A percentile compares a stretch with the other conserved stretches of the same genome.
phyloP scores from a whole-genome alignment of 2,797 vertebrate species.

The Myotis findleyi region DNA sequence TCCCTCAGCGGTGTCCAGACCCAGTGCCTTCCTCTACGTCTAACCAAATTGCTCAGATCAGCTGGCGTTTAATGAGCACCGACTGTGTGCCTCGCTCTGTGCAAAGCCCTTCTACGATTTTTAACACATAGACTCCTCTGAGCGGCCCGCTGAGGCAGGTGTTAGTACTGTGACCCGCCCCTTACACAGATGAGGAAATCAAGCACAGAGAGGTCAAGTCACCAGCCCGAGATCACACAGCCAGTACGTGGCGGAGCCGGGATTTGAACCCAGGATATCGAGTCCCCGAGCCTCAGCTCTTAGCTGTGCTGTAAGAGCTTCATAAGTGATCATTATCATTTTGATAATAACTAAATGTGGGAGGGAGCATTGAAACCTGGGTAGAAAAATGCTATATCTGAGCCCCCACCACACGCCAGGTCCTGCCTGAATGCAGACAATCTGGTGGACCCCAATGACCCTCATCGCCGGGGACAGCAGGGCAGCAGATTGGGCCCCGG shows the following conservation, averaged over 20 bases:
- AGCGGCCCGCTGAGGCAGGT: not conserved
- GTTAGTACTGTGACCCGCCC: not conserved
- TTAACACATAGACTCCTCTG: not conserved
- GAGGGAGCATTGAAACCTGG: no score
- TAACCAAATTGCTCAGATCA: fast-evolving
- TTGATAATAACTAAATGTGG: not conserved
- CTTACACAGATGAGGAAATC: not conserved
- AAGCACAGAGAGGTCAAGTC: slow-evolving; percentile 1
- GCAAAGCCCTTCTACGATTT: not conserved
- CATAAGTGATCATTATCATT: not conserved
- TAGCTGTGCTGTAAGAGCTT: not conserved
- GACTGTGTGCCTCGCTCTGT: fast-evolving
- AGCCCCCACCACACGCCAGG: not conserved
- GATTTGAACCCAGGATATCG: not conserved
- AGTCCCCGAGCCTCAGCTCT: not conserved
- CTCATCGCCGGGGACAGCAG: not conserved
- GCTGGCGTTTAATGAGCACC: not conserved
- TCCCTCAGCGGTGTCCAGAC: not conserved
- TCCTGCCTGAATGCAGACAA: not conserved
- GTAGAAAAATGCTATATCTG: not conserved
- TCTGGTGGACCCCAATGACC: not conserved
- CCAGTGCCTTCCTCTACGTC: not conserved
- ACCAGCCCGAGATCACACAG: not conserved
- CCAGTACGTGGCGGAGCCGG: not conserved
- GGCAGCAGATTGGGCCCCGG: not conserved